Conservation (phyloP, 1,140 invertebrate species). For the Heliconius eleuchia region DNA sequence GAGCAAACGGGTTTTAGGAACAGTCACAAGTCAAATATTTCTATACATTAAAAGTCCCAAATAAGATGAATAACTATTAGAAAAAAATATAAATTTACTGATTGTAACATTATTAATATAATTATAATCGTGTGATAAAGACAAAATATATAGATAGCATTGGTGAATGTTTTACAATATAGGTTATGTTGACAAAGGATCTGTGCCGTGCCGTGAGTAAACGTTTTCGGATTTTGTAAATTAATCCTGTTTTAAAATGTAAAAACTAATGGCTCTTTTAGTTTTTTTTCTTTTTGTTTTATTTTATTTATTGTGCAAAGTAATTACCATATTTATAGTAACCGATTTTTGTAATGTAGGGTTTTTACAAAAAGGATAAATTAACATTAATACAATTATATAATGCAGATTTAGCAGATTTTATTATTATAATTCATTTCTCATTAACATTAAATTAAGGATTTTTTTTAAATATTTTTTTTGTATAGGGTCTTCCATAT, state of each 20-base stretch:
- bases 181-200: conserved; percentile 72
- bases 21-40: background rate
- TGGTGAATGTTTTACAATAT: conserved; percentile 28
- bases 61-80: background rate
- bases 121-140: background rate
- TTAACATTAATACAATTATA: too few relatives aligned
- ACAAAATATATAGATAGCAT: background rate
- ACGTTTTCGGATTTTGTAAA: background rate
- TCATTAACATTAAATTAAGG: too few relatives aligned
- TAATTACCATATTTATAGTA: too few relatives aligned
- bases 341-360: too few relatives aligned
- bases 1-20: conserved; percentile 40
- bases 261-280: background rate
- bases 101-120: background rate
- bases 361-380: too few relatives aligned
- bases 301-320: background rate
- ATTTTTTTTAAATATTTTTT: too few relatives aligned
- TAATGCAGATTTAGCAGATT: too few relatives aligned
- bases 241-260: background rate
- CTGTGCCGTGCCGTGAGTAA: conserved; percentile 57
- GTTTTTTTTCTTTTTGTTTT: too few relatives aligned
- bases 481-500: too few relatives aligned
- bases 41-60: background rate
- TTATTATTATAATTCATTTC: too few relatives aligned
- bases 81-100: background rate